Evolutionary conservation across 2,797 vertebrate genomes (phyloP).

Genomic region (Myotis pilosus): DNA sequence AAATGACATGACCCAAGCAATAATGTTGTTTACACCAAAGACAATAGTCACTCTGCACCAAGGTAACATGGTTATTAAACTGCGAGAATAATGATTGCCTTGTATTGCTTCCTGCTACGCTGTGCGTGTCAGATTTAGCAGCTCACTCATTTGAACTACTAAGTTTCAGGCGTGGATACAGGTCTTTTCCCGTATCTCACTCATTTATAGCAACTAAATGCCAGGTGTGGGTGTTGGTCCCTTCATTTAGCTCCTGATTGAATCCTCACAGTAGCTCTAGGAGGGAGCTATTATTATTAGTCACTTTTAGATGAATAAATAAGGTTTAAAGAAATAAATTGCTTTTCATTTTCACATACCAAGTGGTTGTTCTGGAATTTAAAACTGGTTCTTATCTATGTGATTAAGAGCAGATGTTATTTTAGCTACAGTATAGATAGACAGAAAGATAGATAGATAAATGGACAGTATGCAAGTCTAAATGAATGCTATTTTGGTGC

Average conservation of each 20-base stretch:
- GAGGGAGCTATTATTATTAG: neutral
- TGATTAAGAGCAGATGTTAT: neutral
- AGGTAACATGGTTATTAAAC: neutral
- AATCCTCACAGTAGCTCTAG: neutral
- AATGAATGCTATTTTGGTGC: neutral
- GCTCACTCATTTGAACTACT: neutral
- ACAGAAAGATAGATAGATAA: neutral
- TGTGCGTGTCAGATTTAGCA: neutral
- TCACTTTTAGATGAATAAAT: neutral
- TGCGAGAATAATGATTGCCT: neutral
- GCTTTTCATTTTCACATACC: neutral
- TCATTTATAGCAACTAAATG: neutral
- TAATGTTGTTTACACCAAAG: neutral
- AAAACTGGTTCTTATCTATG: neutral
- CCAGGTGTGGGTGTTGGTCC: neutral
- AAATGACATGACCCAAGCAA: neutral
- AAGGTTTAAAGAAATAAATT: neutral
- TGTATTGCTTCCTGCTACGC: neutral
- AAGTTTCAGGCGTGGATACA: neutral
- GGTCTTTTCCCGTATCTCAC: neutral
- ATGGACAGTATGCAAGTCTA: neutral
- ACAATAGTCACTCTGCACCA: neutral
- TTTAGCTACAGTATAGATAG: neutral
- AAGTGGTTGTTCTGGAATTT: neutral
- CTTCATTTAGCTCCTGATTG: neutral